Evolutionary conservation across 2,113 vertebrate genomes (phyloP).

Genomic region (Mormyrus iriodes): DNA sequence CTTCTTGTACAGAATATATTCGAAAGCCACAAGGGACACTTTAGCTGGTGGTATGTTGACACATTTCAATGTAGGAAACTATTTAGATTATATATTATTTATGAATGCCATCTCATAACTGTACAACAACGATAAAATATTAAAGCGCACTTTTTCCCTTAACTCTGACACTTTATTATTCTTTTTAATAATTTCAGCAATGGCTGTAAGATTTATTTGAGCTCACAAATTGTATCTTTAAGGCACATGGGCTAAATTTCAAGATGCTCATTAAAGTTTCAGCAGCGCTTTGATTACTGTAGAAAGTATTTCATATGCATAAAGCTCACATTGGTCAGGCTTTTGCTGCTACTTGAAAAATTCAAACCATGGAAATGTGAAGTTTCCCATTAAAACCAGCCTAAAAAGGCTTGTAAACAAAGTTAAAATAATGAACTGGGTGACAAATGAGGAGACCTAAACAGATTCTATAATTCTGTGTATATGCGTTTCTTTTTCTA

Average conservation of each 20-base stretch:
- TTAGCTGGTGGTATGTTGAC: slow-evolving; percentile 13
- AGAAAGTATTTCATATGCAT: slow-evolving; percentile 25
- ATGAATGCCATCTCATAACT: slow-evolving; percentile 16
- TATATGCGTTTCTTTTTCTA: not conserved
- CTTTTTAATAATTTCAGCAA: slow-evolving; percentile 16
- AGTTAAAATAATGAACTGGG: not conserved
- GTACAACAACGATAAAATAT: slow-evolving; percentile 20
- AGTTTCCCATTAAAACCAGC: not conserved
- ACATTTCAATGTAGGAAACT: not conserved
- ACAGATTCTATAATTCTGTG: not conserved
- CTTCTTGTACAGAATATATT: not conserved
- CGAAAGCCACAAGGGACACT: not conserved
- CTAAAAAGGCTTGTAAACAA: not conserved
- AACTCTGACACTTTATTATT: slow-evolving; percentile 9
- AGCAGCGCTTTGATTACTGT: slow-evolving; percentile 26
- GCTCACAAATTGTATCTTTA: slow-evolving; percentile 20
- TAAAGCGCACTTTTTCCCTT: not conserved
- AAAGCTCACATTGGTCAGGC: slow-evolving; percentile 1
- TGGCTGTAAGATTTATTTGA: slow-evolving; percentile 20
- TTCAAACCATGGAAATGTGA: slow-evolving; percentile 1
- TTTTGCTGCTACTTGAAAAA: slow-evolving; percentile 3
- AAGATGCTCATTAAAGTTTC: slow-evolving; percentile 31
- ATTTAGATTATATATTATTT: slow-evolving; percentile 21
- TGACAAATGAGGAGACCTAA: not conserved
- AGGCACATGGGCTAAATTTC: slow-evolving; percentile 15